Evolutionary conservation across 2,797 vertebrate genomes (phyloP), one percentile per base, ranked within the genome.

Genomic region (Dromococcyx pavoninus): DNA sequence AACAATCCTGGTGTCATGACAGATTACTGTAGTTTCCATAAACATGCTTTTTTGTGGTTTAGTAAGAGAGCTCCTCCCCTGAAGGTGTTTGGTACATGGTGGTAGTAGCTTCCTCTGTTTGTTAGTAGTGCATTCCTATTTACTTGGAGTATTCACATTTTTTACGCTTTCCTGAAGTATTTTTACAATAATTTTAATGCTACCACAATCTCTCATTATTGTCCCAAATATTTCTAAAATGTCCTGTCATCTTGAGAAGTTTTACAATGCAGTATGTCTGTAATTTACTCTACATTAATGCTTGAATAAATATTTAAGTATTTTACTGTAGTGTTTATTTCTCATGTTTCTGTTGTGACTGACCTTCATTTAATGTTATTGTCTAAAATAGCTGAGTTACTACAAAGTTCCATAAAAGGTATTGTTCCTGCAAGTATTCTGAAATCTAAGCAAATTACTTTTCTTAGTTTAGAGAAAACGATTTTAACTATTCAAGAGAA

Each of bases 31-130:
- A 77, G 41, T 95, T 95, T 95, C 89, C 94, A 83, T 95, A 85
- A 93, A 95, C 82, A 75, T 74, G 50, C 35, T 44, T 89, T 89
- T 94, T 75, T 88, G 89, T 80, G 78, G 86, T 92, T 95, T 92
- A 57, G 72, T 95, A 92, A 67, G 83, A 88, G 90, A 82, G 78
- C 48, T 70, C 84, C 86, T 90, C 81, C 76, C 70, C 50, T 93
- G 46, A 92, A 91, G 72, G 50, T 88, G 71, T 88, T 79, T 87
- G 90, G 39, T 80, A 83, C 5, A 1, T 91, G 28, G n/a, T 85
- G 48, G 28, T 89, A 46, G 64, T 80, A 84, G 53, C 50, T 88
- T 91, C 61, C 70, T 83, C 76, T 41, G 23, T 66, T 92, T 90
- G 67, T 83, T 74, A 65, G 11, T 6, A 54, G 22, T 54, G 33